Evolutionary conservation across 2,888 invertebrate genomes (phyloP), one percentile per base, ranked within the genome.

Genomic region (Rhorus exstirpatorius): DNA sequence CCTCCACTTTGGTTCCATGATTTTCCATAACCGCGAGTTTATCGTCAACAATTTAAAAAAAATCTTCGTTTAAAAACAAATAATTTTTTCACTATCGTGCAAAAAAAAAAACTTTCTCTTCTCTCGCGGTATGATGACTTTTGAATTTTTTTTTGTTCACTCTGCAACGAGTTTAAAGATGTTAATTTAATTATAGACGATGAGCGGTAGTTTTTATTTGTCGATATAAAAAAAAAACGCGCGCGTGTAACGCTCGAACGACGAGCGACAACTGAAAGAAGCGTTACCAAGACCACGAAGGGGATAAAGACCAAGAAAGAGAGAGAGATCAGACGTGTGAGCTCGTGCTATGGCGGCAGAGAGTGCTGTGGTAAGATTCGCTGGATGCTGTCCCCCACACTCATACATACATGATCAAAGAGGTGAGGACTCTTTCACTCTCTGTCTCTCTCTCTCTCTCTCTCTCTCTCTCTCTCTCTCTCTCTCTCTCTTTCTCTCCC

Each of bases 261-360:
- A 86, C 89, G 88, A 91, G 88, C 89, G 87, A 89, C 89, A 88
- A 92, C 92, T 92, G 91, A 91, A 90, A 89, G 89, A 89, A 85
- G 79, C 85, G 83, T 84, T 78, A 81, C 83, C 83, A 79, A 74
- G 76, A 78, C 79, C 83, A 80, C 83, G 85, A 88, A 84, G 88
- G 86, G 89, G 87, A 90, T 90, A 90, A 89, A 86, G 75, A 80
- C 58, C 75, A 53, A 60, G 67, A 60, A 24, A 58, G 71, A 44
- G 58, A 60, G 46, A 60, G 70, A 71, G 71, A 71, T 44, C 44
- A 44, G 58, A 58, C 71, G 71, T 58, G 71, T 38, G 71, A 71
- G 67, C 67, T 68, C 67, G 31, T 46, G 49, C 70, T 70, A 6
- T 3, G 21, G 70, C 26, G 41, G 6, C 55, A 44, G 44, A 58